phyloP scores from a whole-genome alignment of 2,888 invertebrate genomes.

The Drosophila neotestacea region DNA sequence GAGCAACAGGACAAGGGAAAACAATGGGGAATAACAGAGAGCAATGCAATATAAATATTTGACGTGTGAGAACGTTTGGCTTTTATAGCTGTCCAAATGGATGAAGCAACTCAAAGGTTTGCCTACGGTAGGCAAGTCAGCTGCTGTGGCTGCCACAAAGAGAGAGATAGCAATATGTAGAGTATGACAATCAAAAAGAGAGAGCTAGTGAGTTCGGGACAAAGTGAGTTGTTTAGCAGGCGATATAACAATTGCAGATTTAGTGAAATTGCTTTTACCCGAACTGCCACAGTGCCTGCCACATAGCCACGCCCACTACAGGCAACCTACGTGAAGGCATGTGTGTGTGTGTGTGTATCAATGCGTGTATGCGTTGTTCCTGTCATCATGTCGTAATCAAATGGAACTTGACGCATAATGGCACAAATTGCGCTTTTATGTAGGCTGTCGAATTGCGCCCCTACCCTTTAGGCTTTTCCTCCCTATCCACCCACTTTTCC shows the following conservation, averaged over 20 bases:
- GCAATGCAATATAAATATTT: constrained; percentile 76
- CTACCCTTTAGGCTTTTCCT: background rate
- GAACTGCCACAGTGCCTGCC: constrained; percentile 9
- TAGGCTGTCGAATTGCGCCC: constrained; percentile 67
- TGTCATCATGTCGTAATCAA: constrained; percentile 74
- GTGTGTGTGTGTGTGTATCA: background rate
- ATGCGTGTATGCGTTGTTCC: constrained; percentile 31
- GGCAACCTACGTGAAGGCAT: constrained; percentile 13
- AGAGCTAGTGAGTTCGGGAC: background rate
- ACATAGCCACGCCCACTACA: constrained; percentile 32
- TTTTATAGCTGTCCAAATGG: constrained; percentile 55
- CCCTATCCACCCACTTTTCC: background rate
- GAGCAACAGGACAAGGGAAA: background rate
- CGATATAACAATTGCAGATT: constrained; percentile 80
- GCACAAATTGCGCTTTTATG: constrained; percentile 80
- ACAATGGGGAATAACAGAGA: constrained; percentile 27
- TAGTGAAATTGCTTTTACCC: constrained; percentile 76
- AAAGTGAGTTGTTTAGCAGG: constrained; percentile 76
- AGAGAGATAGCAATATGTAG: background rate
- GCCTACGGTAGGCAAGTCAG: background rate
- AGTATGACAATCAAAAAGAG: too few species aligned
- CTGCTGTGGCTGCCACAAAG: constrained; percentile 11
- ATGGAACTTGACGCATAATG: constrained; percentile 76
- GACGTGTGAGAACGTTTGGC: constrained; percentile 77
- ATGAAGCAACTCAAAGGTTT: constrained; percentile 12